Conservation (phyloP, 2,888 invertebrate species). For the Cynaeus angustus region DNA sequence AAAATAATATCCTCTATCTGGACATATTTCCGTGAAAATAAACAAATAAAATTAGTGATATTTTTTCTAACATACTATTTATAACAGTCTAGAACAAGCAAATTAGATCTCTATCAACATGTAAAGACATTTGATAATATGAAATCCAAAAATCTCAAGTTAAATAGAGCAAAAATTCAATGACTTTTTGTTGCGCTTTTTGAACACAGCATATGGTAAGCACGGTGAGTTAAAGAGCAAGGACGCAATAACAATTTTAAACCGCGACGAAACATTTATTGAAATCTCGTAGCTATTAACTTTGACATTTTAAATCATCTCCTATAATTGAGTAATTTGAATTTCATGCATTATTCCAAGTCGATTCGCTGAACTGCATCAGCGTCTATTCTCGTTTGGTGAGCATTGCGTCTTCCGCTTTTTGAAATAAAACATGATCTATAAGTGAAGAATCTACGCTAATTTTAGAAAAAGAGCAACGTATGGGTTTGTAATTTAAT, state of each 20-base stretch:
- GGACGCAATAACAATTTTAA: conserved; percentile 4
- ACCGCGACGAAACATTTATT: conserved; percentile 5
- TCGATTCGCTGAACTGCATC: neutral
- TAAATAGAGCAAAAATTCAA: neutral
- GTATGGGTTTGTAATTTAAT: too few species aligned
- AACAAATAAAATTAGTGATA: too few species aligned
- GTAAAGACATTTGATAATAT: too few species aligned
- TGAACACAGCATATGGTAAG: neutral
- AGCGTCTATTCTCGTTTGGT: neutral
- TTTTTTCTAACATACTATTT: too few species aligned
- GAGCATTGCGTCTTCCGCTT: conserved; percentile 1
- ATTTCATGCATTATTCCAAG: conserved; percentile 2
- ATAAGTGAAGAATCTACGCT: too few species aligned
- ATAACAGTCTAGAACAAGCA: too few species aligned
- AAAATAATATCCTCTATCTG: conserved; percentile 48
- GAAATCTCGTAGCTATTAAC: conserved; percentile 3
- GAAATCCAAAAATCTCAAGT: too few species aligned
- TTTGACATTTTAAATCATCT: conserved; percentile 13
- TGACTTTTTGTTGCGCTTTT: neutral
- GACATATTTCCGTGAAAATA: conserved; percentile 48
- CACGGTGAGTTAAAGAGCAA: neutral
- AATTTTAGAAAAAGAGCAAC: too few species aligned
- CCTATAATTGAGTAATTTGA: conserved; percentile 7
- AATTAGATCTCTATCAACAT: too few species aligned
- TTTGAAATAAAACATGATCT: neutral